Base-by-base conservation (phyloP, 2,797 vertebrate species). In the Sus cebifrons region DNA sequence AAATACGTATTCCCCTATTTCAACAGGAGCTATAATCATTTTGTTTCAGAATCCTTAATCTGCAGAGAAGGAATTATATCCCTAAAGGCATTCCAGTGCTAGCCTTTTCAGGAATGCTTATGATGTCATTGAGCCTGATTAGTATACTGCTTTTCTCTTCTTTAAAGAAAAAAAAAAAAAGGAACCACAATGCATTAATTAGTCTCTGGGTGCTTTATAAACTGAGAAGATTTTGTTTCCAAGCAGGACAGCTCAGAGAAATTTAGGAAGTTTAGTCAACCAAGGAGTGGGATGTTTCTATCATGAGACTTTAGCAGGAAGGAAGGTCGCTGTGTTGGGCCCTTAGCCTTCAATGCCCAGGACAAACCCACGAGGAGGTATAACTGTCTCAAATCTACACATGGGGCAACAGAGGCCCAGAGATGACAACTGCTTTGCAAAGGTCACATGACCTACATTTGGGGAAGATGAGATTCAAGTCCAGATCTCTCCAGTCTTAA, bases 21-120 rank as follows among this genome's bases (percentile, higher is more conserved):
- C 91, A 94, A 56, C n/a, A 68, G 70, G 71, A 91, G 25, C 93
- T 89, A 88, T 87, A 94, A 86, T 75, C 79, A 94, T 85, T 91
- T 70, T 71, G 40, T 74, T 96, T 96, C 96, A 89, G 86, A 95
- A 90, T 90, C 81, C 75, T 94, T 97, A 94, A 94, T 96, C 89
- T 77, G 25, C 36, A 79, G 36, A 90, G 86, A 92, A 90, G 52
- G 89, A 75, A 64, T 83, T 92, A 84, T 95, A 95, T 84, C 94
- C 87, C 83, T 49, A 21, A 58, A 29, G 52, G 60, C 14, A 36
- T 85, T 81, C 40, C 67, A 85, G 13, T 75, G 77, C 92, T 64
- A n/a, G n/a, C 58, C 36, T 95, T 95, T 68, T 91, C 79, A 74
- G 58, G 65, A 94, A 91, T 83, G 52, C 56, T 82, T 94, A 68